Percentiles rank a stretch among this genome's conserved stretches.
These are phyloP conservation scores for Pterostichus madidus DNA, from an alignment of 2,888 invertebrate species.

Conservation along the genomic window DNA sequence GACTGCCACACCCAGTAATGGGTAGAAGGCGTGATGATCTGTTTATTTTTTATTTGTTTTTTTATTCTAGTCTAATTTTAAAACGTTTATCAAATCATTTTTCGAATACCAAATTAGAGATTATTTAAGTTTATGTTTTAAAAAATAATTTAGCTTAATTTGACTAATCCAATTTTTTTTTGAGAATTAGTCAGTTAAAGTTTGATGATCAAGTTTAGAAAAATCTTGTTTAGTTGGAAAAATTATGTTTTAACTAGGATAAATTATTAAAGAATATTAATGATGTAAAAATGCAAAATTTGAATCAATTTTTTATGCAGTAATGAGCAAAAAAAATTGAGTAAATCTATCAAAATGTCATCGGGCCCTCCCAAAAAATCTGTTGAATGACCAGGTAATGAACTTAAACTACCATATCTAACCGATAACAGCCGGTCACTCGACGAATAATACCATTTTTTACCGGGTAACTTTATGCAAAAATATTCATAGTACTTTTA, in stretches of 20 bases:
- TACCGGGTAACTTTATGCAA: conserved; percentile 37
- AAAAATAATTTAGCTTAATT: too few species aligned
- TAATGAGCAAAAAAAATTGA: not conserved
- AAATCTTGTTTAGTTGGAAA: not conserved
- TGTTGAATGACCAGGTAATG: conserved; percentile 42
- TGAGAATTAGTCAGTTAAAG: too few species aligned
- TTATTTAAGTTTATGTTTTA: too few species aligned
- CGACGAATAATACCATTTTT: conserved; percentile 35
- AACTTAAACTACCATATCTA: conserved; percentile 44
- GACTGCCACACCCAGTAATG: too few species aligned
- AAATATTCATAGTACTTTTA: conserved; percentile 54
- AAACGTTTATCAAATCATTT: too few species aligned
- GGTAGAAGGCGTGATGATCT: too few species aligned
- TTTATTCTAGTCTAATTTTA: too few species aligned
- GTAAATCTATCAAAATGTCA: conserved; percentile 30
- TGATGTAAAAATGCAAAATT: not conserved
- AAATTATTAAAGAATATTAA: not conserved
- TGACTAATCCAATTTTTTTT: too few species aligned
- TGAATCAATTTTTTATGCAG: conserved; percentile 35
- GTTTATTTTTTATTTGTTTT: too few species aligned
- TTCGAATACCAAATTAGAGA: too few species aligned
- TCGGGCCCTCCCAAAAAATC: not conserved
- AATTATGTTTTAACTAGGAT: conserved; percentile 9
- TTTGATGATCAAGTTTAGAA: too few species aligned
- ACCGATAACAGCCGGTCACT: conserved; percentile 25